A percentile compares a stretch with the other conserved stretches of the same genome.
These are phyloP conservation scores for Papilio demoleus DNA, from an alignment of 2,888 invertebrate species.

Conservation along the genomic window DNA sequence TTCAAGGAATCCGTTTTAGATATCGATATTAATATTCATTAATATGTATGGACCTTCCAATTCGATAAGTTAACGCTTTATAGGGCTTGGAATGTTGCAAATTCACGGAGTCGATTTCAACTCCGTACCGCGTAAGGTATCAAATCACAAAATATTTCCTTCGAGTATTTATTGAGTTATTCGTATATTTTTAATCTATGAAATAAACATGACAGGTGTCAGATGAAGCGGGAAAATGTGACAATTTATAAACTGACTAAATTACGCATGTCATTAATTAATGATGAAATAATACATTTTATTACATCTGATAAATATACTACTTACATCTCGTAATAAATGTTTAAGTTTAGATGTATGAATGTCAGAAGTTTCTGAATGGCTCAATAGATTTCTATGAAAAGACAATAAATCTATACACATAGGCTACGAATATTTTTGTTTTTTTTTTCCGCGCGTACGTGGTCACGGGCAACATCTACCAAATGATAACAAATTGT, in stretches of 20 bases:
- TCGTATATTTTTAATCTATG: slow-evolving; percentile 23
- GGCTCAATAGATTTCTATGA: too few relatives aligned
- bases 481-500: too few relatives aligned
- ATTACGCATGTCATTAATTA: too few relatives aligned
- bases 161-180: slow-evolving; percentile 33
- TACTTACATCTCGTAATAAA: too few relatives aligned
- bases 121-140: slow-evolving; percentile 24
- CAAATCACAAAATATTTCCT: slow-evolving; percentile 25
- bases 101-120: slow-evolving; percentile 35
- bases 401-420: too few relatives aligned
- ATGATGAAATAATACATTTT: too few relatives aligned
- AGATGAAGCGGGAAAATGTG: slow-evolving; percentile 14
- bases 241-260: slow-evolving; percentile 13
- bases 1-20: slow-evolving; percentile 32
- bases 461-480: too few relatives aligned
- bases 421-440: too few relatives aligned
- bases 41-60: slow-evolving; percentile 30
- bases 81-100: slow-evolving; percentile 22
- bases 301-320: too few relatives aligned
- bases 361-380: too few relatives aligned
- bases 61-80: slow-evolving; percentile 7
- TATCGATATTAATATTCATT: slow-evolving; percentile 30
- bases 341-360: too few relatives aligned
- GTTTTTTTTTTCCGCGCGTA: too few relatives aligned
- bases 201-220: slow-evolving; percentile 32